Percentiles rank a stretch among this genome's conserved stretches.
Conservation (phyloP, 1,140 invertebrate genomes). For the Hirudo medicinalis region DNA sequence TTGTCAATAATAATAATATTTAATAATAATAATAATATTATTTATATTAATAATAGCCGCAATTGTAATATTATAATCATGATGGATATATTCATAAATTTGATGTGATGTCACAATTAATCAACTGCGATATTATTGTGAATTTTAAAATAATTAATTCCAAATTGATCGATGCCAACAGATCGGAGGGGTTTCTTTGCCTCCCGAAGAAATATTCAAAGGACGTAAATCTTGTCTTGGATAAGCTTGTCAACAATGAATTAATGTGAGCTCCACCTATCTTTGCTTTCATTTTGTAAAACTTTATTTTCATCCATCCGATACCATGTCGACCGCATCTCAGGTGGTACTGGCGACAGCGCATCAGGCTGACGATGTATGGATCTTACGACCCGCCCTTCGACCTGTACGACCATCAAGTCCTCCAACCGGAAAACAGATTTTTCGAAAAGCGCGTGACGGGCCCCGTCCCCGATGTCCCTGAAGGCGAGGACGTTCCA, state of each 20-base stretch:
- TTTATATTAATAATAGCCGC: no score
- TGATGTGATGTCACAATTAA: not conserved
- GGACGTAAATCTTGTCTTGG: conserved; percentile 56
- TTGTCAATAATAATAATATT: no score
- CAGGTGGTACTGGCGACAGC: conserved; percentile 65
- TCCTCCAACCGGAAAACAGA: conserved; percentile 45
- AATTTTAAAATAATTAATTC: conserved; percentile 3
- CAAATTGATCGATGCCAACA: conserved; percentile 27
- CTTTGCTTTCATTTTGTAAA: no score
- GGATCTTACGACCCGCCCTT: conserved; percentile 52
- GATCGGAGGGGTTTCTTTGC: conserved; percentile 83
- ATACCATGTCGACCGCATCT: not conserved
- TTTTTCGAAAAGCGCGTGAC: conserved; percentile 42
- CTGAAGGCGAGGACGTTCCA: conserved; percentile 37
- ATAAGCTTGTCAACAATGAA: conserved; percentile 53
- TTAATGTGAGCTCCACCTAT: conserved; percentile 36
- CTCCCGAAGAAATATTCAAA: conserved; percentile 54
- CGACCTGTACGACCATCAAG: conserved; percentile 55
- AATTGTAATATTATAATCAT: not conserved
- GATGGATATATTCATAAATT: not conserved
- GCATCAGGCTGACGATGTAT: conserved; percentile 71
- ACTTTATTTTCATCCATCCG: not conserved
- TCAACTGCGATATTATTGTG: not conserved
- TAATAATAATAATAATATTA: no score
- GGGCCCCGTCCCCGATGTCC: conserved; percentile 24